Evolutionary conservation across 1,140 invertebrate genomes (phyloP), one percentile per base, ranked within the genome.

Genomic region (Geopemphigus sp.): DNA sequence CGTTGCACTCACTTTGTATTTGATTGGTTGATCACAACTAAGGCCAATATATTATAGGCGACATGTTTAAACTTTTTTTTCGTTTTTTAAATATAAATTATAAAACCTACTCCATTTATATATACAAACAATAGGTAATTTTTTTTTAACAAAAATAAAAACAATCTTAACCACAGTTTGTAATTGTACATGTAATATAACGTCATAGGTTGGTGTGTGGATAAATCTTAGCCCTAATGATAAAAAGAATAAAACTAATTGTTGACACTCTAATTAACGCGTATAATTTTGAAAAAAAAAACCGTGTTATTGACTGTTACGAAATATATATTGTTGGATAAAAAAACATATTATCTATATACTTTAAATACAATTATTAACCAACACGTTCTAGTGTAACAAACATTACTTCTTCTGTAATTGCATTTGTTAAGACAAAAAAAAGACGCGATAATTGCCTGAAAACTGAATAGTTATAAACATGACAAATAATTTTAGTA

Each of bases 391-490:
- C 14, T 22, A 66, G 6, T 14, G 22, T 19, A 66, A 66, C 39
- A 66, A 66, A 66, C 39, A 66, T 32, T 66, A 66, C 32, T 66
- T 68, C 39, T 50, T 68, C 45, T 17, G 22, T 15, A 11, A 39
- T 39, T 32, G 5, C 15, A 45, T 68, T 47, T 47, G 3, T 39
- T 39, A 39, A 8, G 32, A 39, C 3, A 39, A 39, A n/a, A n/a
- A n/a, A n/a, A n/a, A n/a, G n/a, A n/a, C n/a, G n/a, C 32, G 8
- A 39, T 39, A 39, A 39, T 39, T 39, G 32, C 8, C 32, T 8
- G 32, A 39, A 39, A 39, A 64, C 19, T 0, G 19, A 39, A 39
- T n/a, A 64, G 19, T 12, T 68, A 68, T 17, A 68, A 50, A 0
- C 24, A 68, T 26, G 26, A 68, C n/a, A 17, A 50, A 17, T 50